These are phyloP conservation scores for Cuniculus paca DNA, from an alignment of 2,797 vertebrate species.

Conservation along the genomic window DNA sequence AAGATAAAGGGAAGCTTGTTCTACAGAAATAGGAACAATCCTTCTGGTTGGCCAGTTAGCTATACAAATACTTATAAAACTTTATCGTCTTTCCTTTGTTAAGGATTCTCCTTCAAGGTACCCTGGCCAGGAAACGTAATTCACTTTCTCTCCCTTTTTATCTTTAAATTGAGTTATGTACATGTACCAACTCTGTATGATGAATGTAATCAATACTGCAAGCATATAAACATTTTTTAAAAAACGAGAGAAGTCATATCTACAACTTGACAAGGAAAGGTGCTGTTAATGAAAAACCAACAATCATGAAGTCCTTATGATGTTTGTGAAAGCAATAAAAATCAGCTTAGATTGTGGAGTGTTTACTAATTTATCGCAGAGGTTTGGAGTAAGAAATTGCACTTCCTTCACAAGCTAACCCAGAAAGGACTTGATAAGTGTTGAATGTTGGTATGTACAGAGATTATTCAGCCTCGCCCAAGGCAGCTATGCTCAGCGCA, in stretches of 20 bases:
- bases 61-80: background rate
- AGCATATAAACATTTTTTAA: background rate
- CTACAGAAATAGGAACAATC: background rate
- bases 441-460: background rate
- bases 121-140: background rate
- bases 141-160: background rate
- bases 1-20: conserved; percentile 8
- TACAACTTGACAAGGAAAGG: conserved; percentile 19
- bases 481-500: background rate
- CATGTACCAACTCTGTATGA: background rate
- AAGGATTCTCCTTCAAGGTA: background rate
- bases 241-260: background rate
- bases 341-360: background rate
- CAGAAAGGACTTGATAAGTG: background rate
- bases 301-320: background rate
- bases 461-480: background rate
- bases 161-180: background rate
- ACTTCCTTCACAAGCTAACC: background rate
- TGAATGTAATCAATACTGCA: background rate
- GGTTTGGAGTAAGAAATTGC: background rate
- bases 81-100: background rate
- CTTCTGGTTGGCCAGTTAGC: background rate
- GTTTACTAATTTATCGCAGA: background rate
- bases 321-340: background rate
- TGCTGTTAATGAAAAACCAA: background rate